phyloP scores from a whole-genome alignment of 1,140 invertebrate species.

The Ericerus pela region DNA sequence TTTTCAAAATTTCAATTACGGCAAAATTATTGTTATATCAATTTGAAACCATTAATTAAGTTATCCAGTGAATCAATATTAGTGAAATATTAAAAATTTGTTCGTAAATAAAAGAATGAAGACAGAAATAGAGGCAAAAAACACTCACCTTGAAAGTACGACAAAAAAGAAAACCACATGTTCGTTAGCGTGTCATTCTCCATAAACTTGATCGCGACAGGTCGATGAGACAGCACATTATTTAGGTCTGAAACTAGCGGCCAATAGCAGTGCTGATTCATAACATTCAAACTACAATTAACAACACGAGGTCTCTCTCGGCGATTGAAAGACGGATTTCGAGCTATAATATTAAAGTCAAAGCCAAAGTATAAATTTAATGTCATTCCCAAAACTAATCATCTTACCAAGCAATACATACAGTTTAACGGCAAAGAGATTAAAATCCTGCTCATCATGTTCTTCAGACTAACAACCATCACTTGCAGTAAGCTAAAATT shows the following conservation, averaged over 20 bases:
- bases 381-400: neutral
- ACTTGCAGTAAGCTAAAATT: constrained; percentile 78
- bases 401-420: constrained; percentile 31
- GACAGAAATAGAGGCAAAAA: neutral
- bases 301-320: constrained; percentile 48
- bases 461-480: constrained; percentile 81
- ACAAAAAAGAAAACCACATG: constrained; percentile 88
- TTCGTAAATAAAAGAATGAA: neutral
- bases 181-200: constrained; percentile 68
- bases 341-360: neutral
- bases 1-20: neutral
- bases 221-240: constrained; percentile 85
- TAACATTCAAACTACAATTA: constrained; percentile 74
- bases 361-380: neutral
- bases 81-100: neutral
- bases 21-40: no score
- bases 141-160: constrained; percentile 79
- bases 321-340: neutral
- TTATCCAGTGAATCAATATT: no score
- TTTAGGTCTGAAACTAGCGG: constrained; percentile 92
- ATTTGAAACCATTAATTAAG: no score
- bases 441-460: constrained; percentile 85
- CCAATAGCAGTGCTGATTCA: constrained; percentile 98
- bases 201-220: constrained; percentile 78
- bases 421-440: constrained; percentile 74